Evolutionary conservation across 2,888 invertebrate species (phyloP), one percentile per base, ranked within the genome.

Genomic region (Ctenicera cuprea): DNA sequence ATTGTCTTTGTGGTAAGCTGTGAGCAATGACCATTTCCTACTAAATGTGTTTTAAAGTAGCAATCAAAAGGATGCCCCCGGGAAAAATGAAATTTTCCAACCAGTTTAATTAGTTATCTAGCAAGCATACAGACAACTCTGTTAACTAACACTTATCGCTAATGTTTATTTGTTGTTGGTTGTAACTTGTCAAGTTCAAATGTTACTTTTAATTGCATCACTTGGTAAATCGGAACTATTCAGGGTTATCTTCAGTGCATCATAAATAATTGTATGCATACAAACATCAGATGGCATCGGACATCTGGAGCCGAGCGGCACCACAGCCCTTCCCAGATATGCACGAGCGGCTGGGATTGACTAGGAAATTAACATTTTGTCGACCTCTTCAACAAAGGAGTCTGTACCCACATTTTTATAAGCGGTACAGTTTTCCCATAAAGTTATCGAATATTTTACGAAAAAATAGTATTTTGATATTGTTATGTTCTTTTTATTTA

Each of bases 231-330:
- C 26, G 48, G 30, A 64, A 50, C 20, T 43, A 16, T 52, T 20
- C 30, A 9, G 59, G 45, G 59, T 59, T 68, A 68, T 68, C 67
- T 68, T 5, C 18, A 61, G 38, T 48, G 59, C 67, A 68, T 52
- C 61, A 62, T 69, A 63, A 63, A 63, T 63, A 69, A 69, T 62
- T 41, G 64, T 61, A 69, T 68, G 68, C 73, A 69, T 41, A 67
- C 54, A 73, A 73, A 68, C 72, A 67, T 73, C 72, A 73, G 72
- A 73, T 73, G 67, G 72, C 73, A 77, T 78, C 75, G 74, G 76
- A 77, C 78, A 78, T 78, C 76, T 78, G 78, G 76, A 78, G 76
- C 76, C 78, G 71, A 73, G 71, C 70, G 75, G 75, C 74, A 75
- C 72, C 74, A 68, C 75, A 69, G 68, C 68, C 73, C 64, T 64